A percentile compares a stretch with the other conserved stretches of the same genome.
Evolutionary conservation across 1,140 invertebrate genomes (phyloP).

Genomic region (Drosophila carrolli): DNA sequence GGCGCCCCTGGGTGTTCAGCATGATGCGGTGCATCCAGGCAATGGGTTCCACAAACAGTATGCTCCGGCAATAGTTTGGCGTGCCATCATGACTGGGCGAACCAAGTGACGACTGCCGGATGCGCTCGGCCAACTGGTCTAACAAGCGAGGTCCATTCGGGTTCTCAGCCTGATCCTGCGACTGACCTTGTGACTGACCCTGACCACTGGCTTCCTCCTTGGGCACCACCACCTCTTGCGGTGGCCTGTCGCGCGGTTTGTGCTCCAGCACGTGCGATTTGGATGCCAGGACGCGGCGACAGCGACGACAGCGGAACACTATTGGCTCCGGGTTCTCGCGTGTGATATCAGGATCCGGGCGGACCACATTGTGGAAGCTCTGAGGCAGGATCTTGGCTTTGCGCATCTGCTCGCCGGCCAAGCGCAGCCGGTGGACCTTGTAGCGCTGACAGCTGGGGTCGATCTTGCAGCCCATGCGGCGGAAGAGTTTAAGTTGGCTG

Average conservation of each 20-base stretch:
- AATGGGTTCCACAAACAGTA: constrained; percentile 92
- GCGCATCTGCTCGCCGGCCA: constrained; percentile 92
- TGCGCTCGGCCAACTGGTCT: constrained; percentile 77
- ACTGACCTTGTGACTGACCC: background rate
- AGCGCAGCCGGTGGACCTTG: constrained; percentile 90
- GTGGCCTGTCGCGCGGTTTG: constrained; percentile 71
- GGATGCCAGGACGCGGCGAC: constrained; percentile 91
- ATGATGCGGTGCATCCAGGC: constrained; percentile 91
- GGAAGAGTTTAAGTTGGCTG: constrained; percentile 91
- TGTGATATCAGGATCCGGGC: constrained; percentile 91
- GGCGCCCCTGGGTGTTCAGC: constrained; percentile 89
- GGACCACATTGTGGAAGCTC: constrained; percentile 90
- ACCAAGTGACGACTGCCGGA: constrained; percentile 71
- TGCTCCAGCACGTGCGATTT: constrained; percentile 92
- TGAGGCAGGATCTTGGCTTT: constrained; percentile 93
- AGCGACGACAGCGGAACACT: constrained; percentile 92
- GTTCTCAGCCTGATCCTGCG: background rate
- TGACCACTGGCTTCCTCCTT: constrained; percentile 23
- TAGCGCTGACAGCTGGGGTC: constrained; percentile 90
- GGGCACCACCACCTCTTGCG: background rate
- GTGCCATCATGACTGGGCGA: constrained; percentile 53
- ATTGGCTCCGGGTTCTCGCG: constrained; percentile 91
- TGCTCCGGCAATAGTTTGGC: constrained; percentile 87
- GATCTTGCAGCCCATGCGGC: constrained; percentile 90
- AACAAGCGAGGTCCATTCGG: constrained; percentile 43